These are phyloP conservation scores for Drosophila histrio DNA, from an alignment of 2,888 invertebrate species.

Conservation along the genomic window DNA sequence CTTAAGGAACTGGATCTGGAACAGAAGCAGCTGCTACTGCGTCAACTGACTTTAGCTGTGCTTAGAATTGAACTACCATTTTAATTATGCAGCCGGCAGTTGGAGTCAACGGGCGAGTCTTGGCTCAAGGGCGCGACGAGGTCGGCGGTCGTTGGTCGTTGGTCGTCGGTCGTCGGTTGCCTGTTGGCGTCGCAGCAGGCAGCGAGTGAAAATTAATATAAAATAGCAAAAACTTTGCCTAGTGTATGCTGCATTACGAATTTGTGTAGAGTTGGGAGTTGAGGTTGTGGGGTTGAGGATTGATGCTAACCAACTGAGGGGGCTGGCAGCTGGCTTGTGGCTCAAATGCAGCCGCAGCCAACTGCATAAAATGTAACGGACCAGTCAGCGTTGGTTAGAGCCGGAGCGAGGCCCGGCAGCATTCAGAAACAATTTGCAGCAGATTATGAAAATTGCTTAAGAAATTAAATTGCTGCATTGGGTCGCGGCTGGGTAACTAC, in stretches of 20 bases:
- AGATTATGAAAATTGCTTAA: constrained; percentile 82
- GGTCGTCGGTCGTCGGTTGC: constrained; percentile 3
- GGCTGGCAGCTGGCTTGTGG: constrained; percentile 44
- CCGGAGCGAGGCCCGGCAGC: constrained; percentile 51
- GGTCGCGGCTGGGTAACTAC: constrained; percentile 31
- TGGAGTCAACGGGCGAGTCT: constrained; percentile 22
- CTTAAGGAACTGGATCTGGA: constrained; percentile 9
- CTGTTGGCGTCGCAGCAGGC: constrained; percentile 14
- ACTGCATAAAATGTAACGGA: constrained; percentile 76
- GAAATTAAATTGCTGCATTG: constrained; percentile 81
- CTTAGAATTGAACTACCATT: constrained; percentile 68
- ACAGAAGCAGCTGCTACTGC: constrained; percentile 27
- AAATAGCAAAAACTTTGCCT: constrained; percentile 68
- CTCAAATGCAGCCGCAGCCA: constrained; percentile 60
- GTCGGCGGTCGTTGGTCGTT: constrained; percentile 10
- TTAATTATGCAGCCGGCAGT: constrained; percentile 70
- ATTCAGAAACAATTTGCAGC: constrained; percentile 81
- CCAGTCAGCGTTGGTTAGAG: constrained; percentile 33
- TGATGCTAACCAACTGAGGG: background rate
- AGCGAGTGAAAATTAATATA: constrained; percentile 67
- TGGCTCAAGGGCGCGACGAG: constrained; percentile 58
- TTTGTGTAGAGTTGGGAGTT: constrained; percentile 19
- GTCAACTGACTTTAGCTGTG: constrained; percentile 36
- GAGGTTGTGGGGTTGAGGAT: background rate
- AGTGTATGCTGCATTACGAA: constrained; percentile 52